Base-by-base conservation (phyloP, 2,888 invertebrate genomes). In the Chorisops tibialis region DNA sequence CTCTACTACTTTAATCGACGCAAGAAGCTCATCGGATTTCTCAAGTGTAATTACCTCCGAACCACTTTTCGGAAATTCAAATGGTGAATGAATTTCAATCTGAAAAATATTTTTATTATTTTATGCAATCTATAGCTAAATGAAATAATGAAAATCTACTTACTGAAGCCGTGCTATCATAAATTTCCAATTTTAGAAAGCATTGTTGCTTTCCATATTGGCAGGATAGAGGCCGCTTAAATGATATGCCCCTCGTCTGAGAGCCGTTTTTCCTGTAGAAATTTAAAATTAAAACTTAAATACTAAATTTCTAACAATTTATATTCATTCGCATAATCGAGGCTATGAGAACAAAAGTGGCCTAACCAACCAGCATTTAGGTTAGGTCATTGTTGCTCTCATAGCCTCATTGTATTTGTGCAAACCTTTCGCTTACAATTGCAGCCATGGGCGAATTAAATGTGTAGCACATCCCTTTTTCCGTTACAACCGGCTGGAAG, bases 391-490 rank as follows among this genome's bases (percentile, higher is more conserved):
- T n/a, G n/a, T n/a, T n/a, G n/a, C n/a, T n/a, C n/a, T n/a, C n/a
- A n/a, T n/a, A n/a, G n/a, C n/a, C n/a, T n/a, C n/a, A n/a, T n/a
- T n/a, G n/a, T n/a, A n/a, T n/a, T n/a, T n/a, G n/a, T n/a, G n/a
- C n/a, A n/a, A 54, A 52, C 50, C 14, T 49, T 11, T 48, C 45
- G n/a, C 54, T 49, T 19, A 59, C 11, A 5, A 60, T n/a, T 12
- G 21, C 43, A n/a, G 50, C 24, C 9, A 62, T n/a, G 1, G 59
- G 68, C 0, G 84, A 83, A 69, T 85, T 86, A 38, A 82, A 80
- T 4, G 80, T 78, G 69, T 81, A 82, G 67, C 87, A 87, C 0
- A 80, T 74, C 0, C 87, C 87, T 19, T 79, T 72, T 68, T 87
- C 86, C 0, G 85, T 84, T 74, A 86, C 79, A 4, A 83, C 78